phyloP scores from a whole-genome alignment of 2,113 vertebrate species.

The Pygoscelis adeliae region DNA sequence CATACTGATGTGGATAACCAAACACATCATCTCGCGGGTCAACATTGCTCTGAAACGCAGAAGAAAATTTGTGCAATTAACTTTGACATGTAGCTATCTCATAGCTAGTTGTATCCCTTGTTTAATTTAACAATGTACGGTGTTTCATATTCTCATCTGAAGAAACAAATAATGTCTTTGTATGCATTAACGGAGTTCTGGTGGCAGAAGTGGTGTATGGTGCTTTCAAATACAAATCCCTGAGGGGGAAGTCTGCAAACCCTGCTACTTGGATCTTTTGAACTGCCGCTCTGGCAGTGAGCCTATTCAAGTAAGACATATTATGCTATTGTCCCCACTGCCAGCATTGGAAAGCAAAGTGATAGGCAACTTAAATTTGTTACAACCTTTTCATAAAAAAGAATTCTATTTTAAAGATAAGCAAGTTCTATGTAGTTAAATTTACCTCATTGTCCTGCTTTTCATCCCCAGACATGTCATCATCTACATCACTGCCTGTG shows the following conservation, averaged over 20 bases:
- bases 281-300: not conserved
- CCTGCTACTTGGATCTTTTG: not conserved
- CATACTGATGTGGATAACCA: conserved; percentile 96
- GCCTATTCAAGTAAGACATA: not conserved
- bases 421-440: not conserved
- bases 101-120: not conserved
- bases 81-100: not conserved
- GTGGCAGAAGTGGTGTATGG: not conserved
- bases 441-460: conserved; percentile 98
- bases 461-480: conserved; percentile 98
- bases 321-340: not conserved
- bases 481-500: conserved; percentile 96
- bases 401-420: not conserved
- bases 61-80: not conserved
- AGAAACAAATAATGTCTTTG: not conserved
- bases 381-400: not conserved
- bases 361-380: not conserved
- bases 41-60: conserved; percentile 87
- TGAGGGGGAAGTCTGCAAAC: not conserved
- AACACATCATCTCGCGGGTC: conserved; percentile 98
- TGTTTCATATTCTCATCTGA: not conserved
- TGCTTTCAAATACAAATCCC: not conserved
- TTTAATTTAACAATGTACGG: not conserved
- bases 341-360: not conserved
- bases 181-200: not conserved